phyloP scores from a whole-genome alignment of 2,113 vertebrate genomes.

The Polypterus bichir region DNA sequence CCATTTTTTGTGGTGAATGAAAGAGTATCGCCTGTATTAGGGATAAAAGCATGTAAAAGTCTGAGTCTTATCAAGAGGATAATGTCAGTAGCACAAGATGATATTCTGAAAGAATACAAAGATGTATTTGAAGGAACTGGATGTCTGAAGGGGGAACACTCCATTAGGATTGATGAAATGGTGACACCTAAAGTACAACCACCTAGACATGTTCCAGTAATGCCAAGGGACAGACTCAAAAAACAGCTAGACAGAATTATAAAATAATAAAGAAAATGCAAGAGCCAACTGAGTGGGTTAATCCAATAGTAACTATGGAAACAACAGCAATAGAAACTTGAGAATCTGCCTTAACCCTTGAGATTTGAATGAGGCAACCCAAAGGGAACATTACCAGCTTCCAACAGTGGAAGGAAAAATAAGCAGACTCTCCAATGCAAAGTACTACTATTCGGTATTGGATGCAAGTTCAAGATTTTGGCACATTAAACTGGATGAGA shows the following conservation, averaged over 20 bases:
- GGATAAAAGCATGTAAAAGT: too few species aligned
- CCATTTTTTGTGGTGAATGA: too few species aligned
- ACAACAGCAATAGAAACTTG: background rate
- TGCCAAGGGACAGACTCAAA: slow-evolving; percentile 7
- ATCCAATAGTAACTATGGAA: slow-evolving; percentile 6
- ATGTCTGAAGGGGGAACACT: too few species aligned
- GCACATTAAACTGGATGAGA: slow-evolving; percentile 17
- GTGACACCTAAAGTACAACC: background rate
- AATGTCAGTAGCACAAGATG: too few species aligned
- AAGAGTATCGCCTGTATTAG: too few species aligned
- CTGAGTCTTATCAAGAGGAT: too few species aligned
- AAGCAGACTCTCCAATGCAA: slow-evolving; percentile 5
- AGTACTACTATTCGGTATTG: slow-evolving; percentile 13
- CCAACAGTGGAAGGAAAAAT: slow-evolving; percentile 7
- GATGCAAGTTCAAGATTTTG: slow-evolving; percentile 21
- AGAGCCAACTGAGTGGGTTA: slow-evolving; percentile 8
- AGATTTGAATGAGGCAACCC: slow-evolving; percentile 2
- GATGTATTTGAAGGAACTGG: too few species aligned
- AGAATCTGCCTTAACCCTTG: slow-evolving; percentile 3
- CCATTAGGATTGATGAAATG: too few species aligned
- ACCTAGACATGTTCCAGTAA: slow-evolving; percentile 16
- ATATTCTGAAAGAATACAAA: too few species aligned
- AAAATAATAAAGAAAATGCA: slow-evolving; percentile 2
- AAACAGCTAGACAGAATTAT: slow-evolving; percentile 6
- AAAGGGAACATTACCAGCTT: slow-evolving; percentile 13